These are phyloP conservation scores for Drosophila willistoni DNA, from an alignment of 1,140 invertebrate species.

Conservation along the genomic window DNA sequence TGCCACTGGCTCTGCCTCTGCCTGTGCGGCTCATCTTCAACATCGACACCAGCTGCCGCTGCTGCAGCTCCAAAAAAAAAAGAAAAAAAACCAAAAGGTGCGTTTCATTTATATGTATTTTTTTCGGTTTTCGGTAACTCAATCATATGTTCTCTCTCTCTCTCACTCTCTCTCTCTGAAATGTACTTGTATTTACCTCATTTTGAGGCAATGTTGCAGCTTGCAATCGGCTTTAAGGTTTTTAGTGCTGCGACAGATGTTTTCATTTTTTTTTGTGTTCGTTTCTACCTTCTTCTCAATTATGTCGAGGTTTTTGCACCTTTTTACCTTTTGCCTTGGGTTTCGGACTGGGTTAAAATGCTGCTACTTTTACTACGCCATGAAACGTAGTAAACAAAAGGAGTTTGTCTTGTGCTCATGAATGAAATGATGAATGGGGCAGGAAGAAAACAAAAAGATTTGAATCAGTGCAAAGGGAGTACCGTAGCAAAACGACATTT, in stretches of 20 bases:
- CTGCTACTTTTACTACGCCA: conserved; percentile 18
- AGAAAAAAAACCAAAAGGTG: conserved; percentile 18
- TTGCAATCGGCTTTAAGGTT: conserved; percentile 17
- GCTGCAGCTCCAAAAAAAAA: conserved; percentile 1
- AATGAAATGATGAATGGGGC: conserved; percentile 19
- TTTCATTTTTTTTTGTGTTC: conserved; percentile 4
- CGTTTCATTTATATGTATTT: conserved; percentile 10
- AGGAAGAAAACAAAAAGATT: neutral
- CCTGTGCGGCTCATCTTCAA: conserved; percentile 1
- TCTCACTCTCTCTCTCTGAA: neutral
- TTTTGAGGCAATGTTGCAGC: conserved; percentile 19
- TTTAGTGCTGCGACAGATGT: conserved; percentile 15
- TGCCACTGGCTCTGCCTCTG: neutral
- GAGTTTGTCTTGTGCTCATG: conserved; percentile 14
- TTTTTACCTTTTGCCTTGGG: neutral
- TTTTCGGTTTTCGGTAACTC: conserved; percentile 15
- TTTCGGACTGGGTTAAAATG: conserved; percentile 13
- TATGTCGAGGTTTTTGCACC: conserved; percentile 8
- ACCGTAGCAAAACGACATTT: conserved; percentile 11
- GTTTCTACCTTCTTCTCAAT: conserved; percentile 1
- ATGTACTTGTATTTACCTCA: conserved; percentile 4
- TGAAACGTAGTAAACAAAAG: conserved; percentile 15
- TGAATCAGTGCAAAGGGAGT: conserved; percentile 7
- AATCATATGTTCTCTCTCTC: conserved; percentile 16
- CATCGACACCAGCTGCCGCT: neutral